Evolutionary conservation across 2,113 vertebrate genomes (phyloP).

Genomic region (Dipodomys ordii): DNA sequence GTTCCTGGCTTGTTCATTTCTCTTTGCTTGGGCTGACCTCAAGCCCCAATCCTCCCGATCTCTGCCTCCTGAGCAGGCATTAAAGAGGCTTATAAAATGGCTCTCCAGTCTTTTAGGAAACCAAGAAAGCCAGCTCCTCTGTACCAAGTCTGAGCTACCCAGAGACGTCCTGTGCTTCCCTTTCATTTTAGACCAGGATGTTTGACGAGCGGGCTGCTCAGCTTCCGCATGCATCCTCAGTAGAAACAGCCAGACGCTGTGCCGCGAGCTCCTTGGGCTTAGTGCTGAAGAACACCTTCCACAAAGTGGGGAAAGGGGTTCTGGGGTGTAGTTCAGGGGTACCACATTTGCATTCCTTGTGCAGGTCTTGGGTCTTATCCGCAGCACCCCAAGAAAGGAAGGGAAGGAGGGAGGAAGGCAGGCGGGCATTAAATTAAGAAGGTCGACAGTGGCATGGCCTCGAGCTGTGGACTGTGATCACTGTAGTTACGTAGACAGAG

Average conservation of each 20-base stretch:
- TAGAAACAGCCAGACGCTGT: background rate
- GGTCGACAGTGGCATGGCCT: background rate
- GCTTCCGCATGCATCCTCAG: background rate
- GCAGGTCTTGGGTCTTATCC: background rate
- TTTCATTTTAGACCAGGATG: background rate
- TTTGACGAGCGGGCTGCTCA: background rate
- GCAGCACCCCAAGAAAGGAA: background rate
- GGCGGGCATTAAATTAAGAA: too few relatives aligned
- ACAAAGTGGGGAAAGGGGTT: background rate
- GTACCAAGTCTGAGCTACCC: background rate
- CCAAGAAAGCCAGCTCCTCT: background rate
- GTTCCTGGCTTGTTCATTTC: too few relatives aligned
- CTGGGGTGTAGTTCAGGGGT: background rate
- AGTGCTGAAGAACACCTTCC: background rate
- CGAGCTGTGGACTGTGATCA: background rate
- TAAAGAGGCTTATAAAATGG: background rate
- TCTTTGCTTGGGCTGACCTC: too few relatives aligned
- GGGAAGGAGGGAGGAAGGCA: background rate
- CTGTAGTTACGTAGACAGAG: fast-evolving
- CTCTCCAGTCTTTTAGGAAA: background rate
- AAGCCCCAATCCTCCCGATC: too few relatives aligned
- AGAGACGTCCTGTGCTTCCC: background rate
- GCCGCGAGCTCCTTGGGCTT: background rate
- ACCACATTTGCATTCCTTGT: background rate
- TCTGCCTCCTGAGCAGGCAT: background rate